Evolutionary conservation across 2,113 vertebrate species (phyloP).

Genomic region (Platycercus adscitus): DNA sequence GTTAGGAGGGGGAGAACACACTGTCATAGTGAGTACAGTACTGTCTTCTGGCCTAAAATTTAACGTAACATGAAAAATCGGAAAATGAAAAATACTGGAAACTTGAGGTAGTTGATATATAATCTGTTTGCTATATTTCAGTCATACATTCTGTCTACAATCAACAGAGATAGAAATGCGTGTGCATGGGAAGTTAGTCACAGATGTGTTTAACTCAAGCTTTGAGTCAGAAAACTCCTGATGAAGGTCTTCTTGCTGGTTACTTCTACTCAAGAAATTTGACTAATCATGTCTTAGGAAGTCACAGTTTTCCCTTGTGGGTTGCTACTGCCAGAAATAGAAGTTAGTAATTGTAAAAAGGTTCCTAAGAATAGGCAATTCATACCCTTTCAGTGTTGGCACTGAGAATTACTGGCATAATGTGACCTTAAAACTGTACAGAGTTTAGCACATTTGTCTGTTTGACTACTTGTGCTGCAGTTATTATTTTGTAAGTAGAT

Average conservation of each 20-base stretch:
- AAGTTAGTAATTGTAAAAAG: background rate
- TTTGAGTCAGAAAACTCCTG: background rate
- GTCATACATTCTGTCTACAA: background rate
- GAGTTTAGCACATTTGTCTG: background rate
- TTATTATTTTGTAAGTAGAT: constrained; percentile 25
- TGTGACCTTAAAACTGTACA: background rate
- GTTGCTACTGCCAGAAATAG: background rate
- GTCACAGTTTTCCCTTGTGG: background rate
- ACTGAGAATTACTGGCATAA: background rate
- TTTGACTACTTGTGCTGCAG: background rate
- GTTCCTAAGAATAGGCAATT: background rate
- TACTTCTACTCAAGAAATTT: background rate
- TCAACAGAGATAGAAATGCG: background rate
- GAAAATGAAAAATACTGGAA: background rate
- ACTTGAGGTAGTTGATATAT: background rate
- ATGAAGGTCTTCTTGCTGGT: background rate
- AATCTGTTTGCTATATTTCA: background rate
- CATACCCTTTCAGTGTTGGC: background rate
- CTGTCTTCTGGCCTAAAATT: background rate
- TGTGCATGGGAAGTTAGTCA: background rate
- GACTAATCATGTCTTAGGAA: background rate
- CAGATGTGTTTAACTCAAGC: background rate
- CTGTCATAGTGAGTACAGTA: background rate
- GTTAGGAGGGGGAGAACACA: background rate
- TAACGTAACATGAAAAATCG: background rate